These are phyloP conservation scores for Synanthedon formicaeformis DNA, from an alignment of 2,888 invertebrate genomes.

Conservation along the genomic window DNA sequence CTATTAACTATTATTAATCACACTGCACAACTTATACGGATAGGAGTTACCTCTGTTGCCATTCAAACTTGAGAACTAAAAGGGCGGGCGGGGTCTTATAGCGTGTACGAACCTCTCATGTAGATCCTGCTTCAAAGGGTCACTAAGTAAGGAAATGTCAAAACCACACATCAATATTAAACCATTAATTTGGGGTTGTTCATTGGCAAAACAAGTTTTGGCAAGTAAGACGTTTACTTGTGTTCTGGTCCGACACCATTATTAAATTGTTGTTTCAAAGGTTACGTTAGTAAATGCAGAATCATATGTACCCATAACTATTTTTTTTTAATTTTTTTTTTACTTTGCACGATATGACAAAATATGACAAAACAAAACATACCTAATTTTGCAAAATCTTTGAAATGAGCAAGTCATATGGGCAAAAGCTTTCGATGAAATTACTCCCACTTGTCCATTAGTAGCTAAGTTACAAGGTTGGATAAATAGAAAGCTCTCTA, in stretches of 20 bases:
- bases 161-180: constrained; percentile 60
- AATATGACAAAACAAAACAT: no score
- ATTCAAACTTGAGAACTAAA: constrained; percentile 39
- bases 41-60: constrained; percentile 26
- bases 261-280: background rate
- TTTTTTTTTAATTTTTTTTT: no score
- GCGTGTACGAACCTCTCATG: constrained; percentile 8
- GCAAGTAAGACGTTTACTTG: constrained; percentile 5
- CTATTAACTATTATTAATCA: constrained; percentile 24
- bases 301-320: background rate
- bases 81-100: constrained; percentile 15
- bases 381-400: no score
- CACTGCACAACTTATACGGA: constrained; percentile 9
- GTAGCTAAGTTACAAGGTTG: no score
- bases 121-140: constrained; percentile 25
- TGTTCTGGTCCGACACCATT: background rate
- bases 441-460: no score
- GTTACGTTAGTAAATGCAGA: background rate
- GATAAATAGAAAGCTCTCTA: no score
- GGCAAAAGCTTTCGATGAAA: no score
- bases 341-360: no score
- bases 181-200: constrained; percentile 46
- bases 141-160: constrained; percentile 54
- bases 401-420: no score
- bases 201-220: constrained; percentile 27